Percentiles rank a stretch among this genome's conserved stretches.
Evolutionary conservation across 1,140 invertebrate genomes (phyloP).

Genomic region (Saccostrea cuccullata): DNA sequence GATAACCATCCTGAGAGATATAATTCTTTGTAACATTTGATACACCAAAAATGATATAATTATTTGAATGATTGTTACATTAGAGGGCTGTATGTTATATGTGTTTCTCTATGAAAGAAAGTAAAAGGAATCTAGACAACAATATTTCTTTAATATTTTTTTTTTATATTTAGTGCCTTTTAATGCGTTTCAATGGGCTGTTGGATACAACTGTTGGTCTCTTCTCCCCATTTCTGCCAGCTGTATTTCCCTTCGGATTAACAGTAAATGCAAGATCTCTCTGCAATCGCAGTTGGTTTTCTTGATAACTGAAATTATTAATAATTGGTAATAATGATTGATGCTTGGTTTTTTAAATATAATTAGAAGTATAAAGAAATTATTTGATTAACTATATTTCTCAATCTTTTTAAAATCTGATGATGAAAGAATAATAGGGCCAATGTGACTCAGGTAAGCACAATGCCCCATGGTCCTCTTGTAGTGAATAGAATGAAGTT

Average conservation of each 20-base stretch:
- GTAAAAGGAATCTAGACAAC: background rate
- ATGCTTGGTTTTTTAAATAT: too few species aligned
- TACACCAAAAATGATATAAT: background rate
- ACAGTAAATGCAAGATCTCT: constrained; percentile 39
- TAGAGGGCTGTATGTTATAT: background rate
- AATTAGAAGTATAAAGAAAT: too few species aligned
- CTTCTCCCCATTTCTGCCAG: constrained; percentile 10
- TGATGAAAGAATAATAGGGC: too few species aligned
- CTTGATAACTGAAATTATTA: constrained; percentile 12
- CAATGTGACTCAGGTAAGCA: too few species aligned
- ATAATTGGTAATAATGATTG: too few species aligned
- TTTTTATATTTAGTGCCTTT: background rate
- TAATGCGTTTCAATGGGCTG: background rate
- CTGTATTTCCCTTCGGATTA: constrained; percentile 32
- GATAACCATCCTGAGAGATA: background rate
- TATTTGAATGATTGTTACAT: background rate
- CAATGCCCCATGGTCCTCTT: too few species aligned
- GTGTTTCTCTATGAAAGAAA: background rate
- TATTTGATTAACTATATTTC: too few species aligned
- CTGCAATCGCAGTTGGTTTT: constrained; percentile 40
- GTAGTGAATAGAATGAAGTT: too few species aligned
- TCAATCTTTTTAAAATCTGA: too few species aligned
- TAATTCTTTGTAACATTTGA: too few species aligned
- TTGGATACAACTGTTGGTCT: background rate
- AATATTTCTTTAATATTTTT: background rate